Evolutionary conservation across 2,113 vertebrate genomes (phyloP), one percentile per base, ranked within the genome.

Genomic region (Clarias batrachus): DNA sequence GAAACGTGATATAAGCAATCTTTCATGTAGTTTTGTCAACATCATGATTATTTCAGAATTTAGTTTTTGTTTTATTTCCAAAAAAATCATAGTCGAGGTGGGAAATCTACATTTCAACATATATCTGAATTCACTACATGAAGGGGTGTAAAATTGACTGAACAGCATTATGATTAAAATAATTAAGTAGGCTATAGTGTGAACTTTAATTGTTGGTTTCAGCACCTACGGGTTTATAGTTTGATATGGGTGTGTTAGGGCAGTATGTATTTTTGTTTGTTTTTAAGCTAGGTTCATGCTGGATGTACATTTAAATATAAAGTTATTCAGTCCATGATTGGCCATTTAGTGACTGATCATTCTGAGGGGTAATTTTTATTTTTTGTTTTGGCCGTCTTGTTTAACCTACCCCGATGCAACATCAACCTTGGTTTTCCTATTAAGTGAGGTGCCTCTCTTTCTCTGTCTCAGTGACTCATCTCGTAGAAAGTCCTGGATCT

Each of bases 361-460:
- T 77, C 25, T 56, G 25, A n/a, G 12, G 73, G 12, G 10, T n/a
- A 0, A n/a, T n/a, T 78, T 56, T 78, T 27, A 27, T 78, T 16
- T 78, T 16, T 52, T 52, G 19, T 41, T 10, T 73, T 73, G 17
- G 70, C 4, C 25, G 48, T 78, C 52, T 27, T 27, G 52, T 27
- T 14, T 17, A 21, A 27, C 13, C 25, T 48, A 77, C 48, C 41
- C 41, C 6, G 9, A 27, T 5, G 27, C 74, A 56, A 27, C 52
- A 27, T 27, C 74, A n/a, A 2, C 52, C 27, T 13, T 11, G 21
- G 11, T 62, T 41, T 41, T 41, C 8, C 30, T 81, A 19, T 62
- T 37, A 13, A 81, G 57, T 81, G 4, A 81, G 30, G 52, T 92
- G 86, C 82, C 81, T 87, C 87, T 85, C 89, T 89, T 88, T 92